Evolutionary conservation across 1,140 invertebrate genomes (phyloP), one percentile per base, ranked within the genome.

Genomic region (Latrodectus geometricus): DNA sequence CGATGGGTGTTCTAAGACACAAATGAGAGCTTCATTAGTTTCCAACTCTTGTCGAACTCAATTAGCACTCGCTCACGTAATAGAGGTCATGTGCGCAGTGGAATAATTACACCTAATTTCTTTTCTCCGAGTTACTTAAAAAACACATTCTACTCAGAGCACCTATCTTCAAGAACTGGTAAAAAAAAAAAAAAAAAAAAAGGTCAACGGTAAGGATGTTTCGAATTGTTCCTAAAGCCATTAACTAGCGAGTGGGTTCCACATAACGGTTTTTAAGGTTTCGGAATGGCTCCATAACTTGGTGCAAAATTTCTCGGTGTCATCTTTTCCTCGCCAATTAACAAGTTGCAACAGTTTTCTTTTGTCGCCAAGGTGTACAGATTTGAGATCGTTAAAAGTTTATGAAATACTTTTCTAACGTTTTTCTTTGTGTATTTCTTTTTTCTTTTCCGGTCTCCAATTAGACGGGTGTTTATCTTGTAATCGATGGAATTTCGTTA

Each of bases 141-240:
- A 11, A 23, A n/a, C 14, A 69, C 21, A 17, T 61, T 69, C 21
- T n/a, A n/a, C 20, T 23, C 21, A 69, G 20, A 69, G 68, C 68
- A 69, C 17, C 68, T n/a, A n/a, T 11, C 17, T 69, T n/a, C 9
- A 35, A 56, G 17, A 76, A 35, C 35, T 35, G 35, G 35, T 35
- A 5, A 35, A 35, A 23, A 5, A 77, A 65, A 77, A 48, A 69
- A 69, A 17, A n/a, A 73, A 23, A 9, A 52, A 70, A 70, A 69
- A 80, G 65, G 49, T 23, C 65, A 61, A 50, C 78, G 21, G 12
- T 17, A 54, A 70, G 50, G 49, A 70, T 70, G 68, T 69, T 20
- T 52, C 49, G 23, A 35, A 80, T 80, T 80, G 78, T 80, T 80
- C 68, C 78, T 21, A 49, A 52, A 80, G 61, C 66, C 66, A 69